A percentile compares a stretch with the other conserved stretches of the same genome.
These are phyloP conservation scores for Sapayoa aenigma DNA, from an alignment of 2,113 vertebrate genomes.

Conservation along the genomic window DNA sequence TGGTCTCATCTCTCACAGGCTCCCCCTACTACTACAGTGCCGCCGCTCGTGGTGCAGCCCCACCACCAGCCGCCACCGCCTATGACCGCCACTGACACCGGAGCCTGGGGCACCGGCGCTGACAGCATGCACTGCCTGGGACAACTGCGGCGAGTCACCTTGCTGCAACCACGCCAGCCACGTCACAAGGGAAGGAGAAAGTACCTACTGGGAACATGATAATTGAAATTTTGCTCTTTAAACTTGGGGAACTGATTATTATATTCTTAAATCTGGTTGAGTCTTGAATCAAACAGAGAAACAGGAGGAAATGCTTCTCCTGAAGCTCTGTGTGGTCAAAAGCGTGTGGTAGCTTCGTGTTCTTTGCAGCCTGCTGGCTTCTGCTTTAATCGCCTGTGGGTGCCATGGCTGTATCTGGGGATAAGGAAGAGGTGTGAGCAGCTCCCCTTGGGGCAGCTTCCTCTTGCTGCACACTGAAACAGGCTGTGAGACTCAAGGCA, in stretches of 20 bases:
- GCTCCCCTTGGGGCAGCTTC: background rate
- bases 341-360: background rate
- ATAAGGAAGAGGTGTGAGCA: conserved; percentile 40
- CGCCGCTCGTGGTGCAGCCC: conserved; percentile 86
- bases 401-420: conserved; percentile 46
- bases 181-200: background rate
- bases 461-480: conserved; percentile 61
- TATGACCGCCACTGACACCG: conserved; percentile 92
- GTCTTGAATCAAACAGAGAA: conserved; percentile 1
- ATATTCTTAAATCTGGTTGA: background rate
- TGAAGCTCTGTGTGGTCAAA: background rate
- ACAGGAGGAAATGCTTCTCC: background rate
- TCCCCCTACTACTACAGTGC: conserved; percentile 97
- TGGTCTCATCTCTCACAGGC: conserved; percentile 71
- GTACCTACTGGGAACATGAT: background rate
- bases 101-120: conserved; percentile 28
- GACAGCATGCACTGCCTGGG: background rate
- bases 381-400: conserved; percentile 15
- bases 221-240: conserved; percentile 6
- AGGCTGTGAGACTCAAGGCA: conserved; percentile 35
- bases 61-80: conserved; percentile 83
- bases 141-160: background rate
- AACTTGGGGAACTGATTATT: conserved; percentile 3
- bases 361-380: conserved; percentile 14
- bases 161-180: background rate